Percentiles rank a stretch among this genome's conserved stretches.
Evolutionary conservation across 2,888 invertebrate genomes (phyloP).

Genomic region (Vannuccia rotundouncinata): DNA sequence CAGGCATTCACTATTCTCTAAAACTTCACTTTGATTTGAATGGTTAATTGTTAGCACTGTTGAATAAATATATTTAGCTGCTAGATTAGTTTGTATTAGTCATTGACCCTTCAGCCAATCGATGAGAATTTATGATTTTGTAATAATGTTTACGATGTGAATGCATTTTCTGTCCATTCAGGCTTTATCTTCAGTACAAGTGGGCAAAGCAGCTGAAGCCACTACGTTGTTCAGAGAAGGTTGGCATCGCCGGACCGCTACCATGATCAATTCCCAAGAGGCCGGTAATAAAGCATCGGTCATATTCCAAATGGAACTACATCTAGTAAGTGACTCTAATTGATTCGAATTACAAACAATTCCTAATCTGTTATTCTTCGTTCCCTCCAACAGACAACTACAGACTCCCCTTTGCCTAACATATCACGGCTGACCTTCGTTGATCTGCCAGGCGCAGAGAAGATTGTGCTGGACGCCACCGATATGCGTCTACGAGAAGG

Average conservation of each 20-base stretch:
- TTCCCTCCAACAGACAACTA: constrained; percentile 43
- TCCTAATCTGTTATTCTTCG: no score
- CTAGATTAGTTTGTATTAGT: no score
- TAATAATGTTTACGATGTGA: no score
- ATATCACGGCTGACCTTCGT: constrained; percentile 50
- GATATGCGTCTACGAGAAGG: constrained; percentile 47
- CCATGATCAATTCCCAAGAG: constrained; percentile 48
- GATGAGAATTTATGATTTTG: no score
- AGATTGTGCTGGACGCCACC: constrained; percentile 45
- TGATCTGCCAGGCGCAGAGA: constrained; percentile 50
- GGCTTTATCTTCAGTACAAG: not conserved
- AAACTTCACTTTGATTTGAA: no score
- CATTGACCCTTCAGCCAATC: no score
- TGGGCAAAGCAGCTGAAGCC: constrained; percentile 46
- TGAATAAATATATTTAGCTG: no score
- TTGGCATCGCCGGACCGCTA: constrained; percentile 45
- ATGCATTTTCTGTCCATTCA: not conserved
- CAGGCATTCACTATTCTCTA: no score
- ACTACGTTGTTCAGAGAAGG: constrained; percentile 47
- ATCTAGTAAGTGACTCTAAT: constrained; percentile 48
- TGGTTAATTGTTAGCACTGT: no score
- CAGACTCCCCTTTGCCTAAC: constrained; percentile 46
- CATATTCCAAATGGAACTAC: constrained; percentile 46
- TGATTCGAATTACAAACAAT: no score
- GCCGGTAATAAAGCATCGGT: constrained; percentile 47